Evolutionary conservation across 2,888 invertebrate genomes (phyloP).

Genomic region (Amphimallon solstitiale): DNA sequence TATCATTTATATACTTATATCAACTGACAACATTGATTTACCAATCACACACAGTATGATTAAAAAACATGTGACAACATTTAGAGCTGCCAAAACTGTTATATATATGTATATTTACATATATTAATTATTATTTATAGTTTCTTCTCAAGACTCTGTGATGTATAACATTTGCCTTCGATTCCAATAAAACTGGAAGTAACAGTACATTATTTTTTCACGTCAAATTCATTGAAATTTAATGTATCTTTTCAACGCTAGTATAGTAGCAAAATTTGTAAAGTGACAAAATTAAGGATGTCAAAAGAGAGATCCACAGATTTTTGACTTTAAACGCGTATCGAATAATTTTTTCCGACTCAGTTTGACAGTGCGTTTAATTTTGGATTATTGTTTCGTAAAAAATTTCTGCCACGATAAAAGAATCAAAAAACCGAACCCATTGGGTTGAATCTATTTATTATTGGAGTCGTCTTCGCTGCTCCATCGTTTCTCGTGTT

Average conservation of each 20-base stretch:
- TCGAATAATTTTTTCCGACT: background rate
- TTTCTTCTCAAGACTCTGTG: constrained; percentile 41
- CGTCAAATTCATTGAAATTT: constrained; percentile 49
- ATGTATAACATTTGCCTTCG: constrained; percentile 51
- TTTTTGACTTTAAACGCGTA: background rate
- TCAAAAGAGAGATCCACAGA: constrained; percentile 9
- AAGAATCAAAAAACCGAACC: constrained; percentile 50
- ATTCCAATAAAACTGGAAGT: constrained; percentile 66
- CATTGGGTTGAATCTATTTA: constrained; percentile 61
- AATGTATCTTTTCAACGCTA: constrained; percentile 16
- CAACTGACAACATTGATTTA: constrained; percentile 66
- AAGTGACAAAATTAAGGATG: background rate
- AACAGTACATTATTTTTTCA: constrained; percentile 50
- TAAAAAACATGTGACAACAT: constrained; percentile 50
- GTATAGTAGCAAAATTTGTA: constrained; percentile 1
- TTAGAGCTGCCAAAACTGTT: constrained; percentile 42
- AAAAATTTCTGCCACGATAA: background rate
- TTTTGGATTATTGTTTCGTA: background rate
- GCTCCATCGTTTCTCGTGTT: constrained; percentile 71
- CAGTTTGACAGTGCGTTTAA: background rate
- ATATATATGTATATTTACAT: constrained; percentile 36
- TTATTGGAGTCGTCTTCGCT: constrained; percentile 66
- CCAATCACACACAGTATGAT: constrained; percentile 66
- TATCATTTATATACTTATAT: constrained; percentile 49
- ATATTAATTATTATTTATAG: constrained; percentile 31